These are phyloP conservation scores for Nannoperca australis DNA, from an alignment of 2,797 vertebrate species.

Conservation along the genomic window DNA sequence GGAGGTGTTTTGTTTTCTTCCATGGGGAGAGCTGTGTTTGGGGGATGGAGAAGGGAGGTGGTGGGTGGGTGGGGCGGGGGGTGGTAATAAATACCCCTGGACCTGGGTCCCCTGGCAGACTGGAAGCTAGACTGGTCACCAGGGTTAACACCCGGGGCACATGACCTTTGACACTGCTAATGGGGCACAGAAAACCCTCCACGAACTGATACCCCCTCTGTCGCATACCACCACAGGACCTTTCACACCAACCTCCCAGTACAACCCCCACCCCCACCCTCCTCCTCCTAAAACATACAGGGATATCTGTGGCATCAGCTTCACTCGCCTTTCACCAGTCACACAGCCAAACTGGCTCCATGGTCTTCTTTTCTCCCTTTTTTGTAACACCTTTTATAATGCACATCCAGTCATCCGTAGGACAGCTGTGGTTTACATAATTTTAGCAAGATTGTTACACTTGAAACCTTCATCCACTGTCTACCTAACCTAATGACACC, in stretches of 20 bases:
- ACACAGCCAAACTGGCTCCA: constrained; percentile 27
- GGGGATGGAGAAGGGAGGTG: constrained; percentile 48
- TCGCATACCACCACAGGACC: constrained; percentile 87
- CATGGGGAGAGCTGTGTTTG: constrained; percentile 66
- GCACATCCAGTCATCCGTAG: not conserved
- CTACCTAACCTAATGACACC: not conserved
- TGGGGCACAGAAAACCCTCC: constrained; percentile 88
- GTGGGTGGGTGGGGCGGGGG: constrained; percentile 37
- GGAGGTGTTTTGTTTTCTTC: constrained; percentile 80
- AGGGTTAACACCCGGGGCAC: constrained; percentile 88
- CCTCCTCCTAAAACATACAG: constrained; percentile 68
- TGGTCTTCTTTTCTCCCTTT: not conserved
- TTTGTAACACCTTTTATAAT: constrained; percentile 21
- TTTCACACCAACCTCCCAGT: constrained; percentile 83
- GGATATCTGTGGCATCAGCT: constrained; percentile 74
- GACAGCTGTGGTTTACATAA: not conserved
- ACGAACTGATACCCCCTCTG: constrained; percentile 86
- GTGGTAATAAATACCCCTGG: constrained; percentile 87
- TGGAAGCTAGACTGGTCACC: constrained; percentile 88
- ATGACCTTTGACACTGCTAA: constrained; percentile 89
- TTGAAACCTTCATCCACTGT: not conserved
- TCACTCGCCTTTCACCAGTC: constrained; percentile 54
- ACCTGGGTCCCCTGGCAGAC: constrained; percentile 86
- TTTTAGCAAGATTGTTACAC: constrained; percentile 11
- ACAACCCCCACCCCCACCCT: constrained; percentile 30